Evolutionary conservation across 1,140 invertebrate genomes (phyloP).

Genomic region (Macrocentrus cingulum): DNA sequence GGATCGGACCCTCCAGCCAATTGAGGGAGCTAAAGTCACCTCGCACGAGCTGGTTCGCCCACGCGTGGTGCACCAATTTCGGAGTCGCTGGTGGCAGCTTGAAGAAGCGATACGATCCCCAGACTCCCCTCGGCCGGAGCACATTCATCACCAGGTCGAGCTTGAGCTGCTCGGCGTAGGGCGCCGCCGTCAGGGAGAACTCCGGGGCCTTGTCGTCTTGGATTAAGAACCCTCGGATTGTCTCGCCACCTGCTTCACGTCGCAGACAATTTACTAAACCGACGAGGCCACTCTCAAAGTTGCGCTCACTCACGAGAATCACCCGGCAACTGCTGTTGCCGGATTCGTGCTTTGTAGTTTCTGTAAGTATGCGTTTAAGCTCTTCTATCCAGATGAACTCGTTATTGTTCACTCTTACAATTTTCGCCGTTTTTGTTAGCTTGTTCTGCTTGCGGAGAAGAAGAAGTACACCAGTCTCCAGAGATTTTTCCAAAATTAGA

Average conservation of each 20-base stretch:
- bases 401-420: conserved; percentile 44
- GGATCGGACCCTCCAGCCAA: conserved; percentile 74
- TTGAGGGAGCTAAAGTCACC: conserved; percentile 83
- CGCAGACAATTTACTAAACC: conserved; percentile 80
- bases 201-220: conserved; percentile 66
- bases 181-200: conserved; percentile 64
- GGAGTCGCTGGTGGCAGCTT: conserved; percentile 55
- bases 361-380: conserved; percentile 61
- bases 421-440: conserved; percentile 34
- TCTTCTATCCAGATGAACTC: conserved; percentile 60
- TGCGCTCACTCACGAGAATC: conserved; percentile 65
- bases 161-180: conserved; percentile 67
- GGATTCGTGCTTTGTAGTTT: conserved; percentile 45
- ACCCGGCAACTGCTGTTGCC: conserved; percentile 38
- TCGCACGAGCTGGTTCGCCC: conserved; percentile 73
- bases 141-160: conserved; percentile 85
- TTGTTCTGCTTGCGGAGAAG: conserved; percentile 42
- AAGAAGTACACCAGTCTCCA: conserved; percentile 39
- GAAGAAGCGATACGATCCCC: conserved; percentile 79
- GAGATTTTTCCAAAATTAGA: conserved; percentile 42
- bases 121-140: conserved; percentile 64
- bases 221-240: conserved; percentile 66
- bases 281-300: conserved; percentile 73
- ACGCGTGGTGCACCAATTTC: conserved; percentile 67
- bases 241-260: conserved; percentile 69